Percentiles rank a stretch among this genome's conserved stretches.
Evolutionary conservation across 2,888 invertebrate genomes (phyloP).

Genomic region (Amiota communis): DNA sequence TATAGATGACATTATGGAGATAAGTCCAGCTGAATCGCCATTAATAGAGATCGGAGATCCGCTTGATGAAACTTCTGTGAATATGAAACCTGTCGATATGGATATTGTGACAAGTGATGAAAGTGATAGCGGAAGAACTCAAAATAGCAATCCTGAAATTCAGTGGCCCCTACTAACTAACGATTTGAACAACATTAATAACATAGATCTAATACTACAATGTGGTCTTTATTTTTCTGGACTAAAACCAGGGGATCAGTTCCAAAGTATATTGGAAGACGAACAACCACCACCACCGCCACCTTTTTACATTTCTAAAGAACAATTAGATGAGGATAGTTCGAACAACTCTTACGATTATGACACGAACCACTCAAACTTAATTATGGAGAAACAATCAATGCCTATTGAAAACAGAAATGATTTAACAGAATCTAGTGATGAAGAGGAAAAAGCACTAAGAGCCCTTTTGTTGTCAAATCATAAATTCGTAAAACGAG

Average conservation of each 20-base stretch:
- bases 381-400: slow-evolving; percentile 53
- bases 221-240: background rate
- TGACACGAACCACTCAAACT: background rate
- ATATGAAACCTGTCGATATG: slow-evolving; percentile 71
- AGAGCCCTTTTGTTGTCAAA: slow-evolving; percentile 67
- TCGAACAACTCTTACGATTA: slow-evolving; percentile 37
- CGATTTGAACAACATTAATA: background rate
- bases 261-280: slow-evolving; percentile 41
- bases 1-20: slow-evolving; percentile 64
- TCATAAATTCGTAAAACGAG: slow-evolving; percentile 51
- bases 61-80: slow-evolving; percentile 42
- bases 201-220: background rate
- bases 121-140: slow-evolving; percentile 57
- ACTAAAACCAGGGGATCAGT: background rate
- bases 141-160: slow-evolving; percentile 19
- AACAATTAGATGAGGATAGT: slow-evolving; percentile 46
- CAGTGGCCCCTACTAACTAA: background rate
- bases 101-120: slow-evolving; percentile 69
- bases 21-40: slow-evolving; percentile 71
- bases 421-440: slow-evolving; percentile 44
- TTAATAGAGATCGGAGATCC: slow-evolving; percentile 54
- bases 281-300: slow-evolving; percentile 55
- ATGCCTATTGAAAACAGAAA: slow-evolving; percentile 57
- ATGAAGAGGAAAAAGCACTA: slow-evolving; percentile 67
- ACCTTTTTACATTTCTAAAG: slow-evolving; percentile 50